Percentiles rank a stretch among this genome's conserved stretches.
phyloP scores from a whole-genome alignment of 2,113 vertebrate species.

The Mohoua ochrocephala region DNA sequence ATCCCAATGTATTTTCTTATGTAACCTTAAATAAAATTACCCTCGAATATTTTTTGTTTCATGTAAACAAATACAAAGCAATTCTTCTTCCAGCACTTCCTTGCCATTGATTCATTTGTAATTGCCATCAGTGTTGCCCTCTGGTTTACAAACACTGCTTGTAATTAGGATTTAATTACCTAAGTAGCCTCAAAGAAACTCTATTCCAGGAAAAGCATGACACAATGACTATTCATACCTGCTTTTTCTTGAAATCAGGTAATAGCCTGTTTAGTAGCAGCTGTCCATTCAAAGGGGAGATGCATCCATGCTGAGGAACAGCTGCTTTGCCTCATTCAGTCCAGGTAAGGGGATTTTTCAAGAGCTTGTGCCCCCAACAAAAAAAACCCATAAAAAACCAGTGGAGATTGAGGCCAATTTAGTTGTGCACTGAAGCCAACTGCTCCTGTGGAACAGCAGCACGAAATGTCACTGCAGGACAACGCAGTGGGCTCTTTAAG shows the following conservation, averaged over 20 bases:
- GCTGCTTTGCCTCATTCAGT: background rate
- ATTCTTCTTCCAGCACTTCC: background rate
- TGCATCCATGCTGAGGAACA: background rate
- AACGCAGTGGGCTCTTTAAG: rapidly evolving
- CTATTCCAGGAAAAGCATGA: background rate
- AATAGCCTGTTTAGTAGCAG: background rate
- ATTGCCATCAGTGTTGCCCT: background rate
- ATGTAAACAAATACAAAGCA: background rate
- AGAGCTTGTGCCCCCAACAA: too few species aligned
- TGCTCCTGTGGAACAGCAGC: rapidly evolving
- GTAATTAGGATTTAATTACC: background rate
- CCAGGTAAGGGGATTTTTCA: background rate
- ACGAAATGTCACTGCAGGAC: rapidly evolving
- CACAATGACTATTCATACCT: background rate
- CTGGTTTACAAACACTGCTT: background rate
- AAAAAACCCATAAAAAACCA: background rate
- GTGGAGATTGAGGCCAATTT: background rate
- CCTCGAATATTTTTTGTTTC: background rate
- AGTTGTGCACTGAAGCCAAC: rapidly evolving
- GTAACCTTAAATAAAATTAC: background rate
- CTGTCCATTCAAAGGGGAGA: background rate
- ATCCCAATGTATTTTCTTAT: background rate
- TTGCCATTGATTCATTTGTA: background rate
- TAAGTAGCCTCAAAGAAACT: background rate
- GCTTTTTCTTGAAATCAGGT: background rate